phyloP scores from a whole-genome alignment of 2,797 vertebrate genomes.

The Tauraco hartlaubi region DNA sequence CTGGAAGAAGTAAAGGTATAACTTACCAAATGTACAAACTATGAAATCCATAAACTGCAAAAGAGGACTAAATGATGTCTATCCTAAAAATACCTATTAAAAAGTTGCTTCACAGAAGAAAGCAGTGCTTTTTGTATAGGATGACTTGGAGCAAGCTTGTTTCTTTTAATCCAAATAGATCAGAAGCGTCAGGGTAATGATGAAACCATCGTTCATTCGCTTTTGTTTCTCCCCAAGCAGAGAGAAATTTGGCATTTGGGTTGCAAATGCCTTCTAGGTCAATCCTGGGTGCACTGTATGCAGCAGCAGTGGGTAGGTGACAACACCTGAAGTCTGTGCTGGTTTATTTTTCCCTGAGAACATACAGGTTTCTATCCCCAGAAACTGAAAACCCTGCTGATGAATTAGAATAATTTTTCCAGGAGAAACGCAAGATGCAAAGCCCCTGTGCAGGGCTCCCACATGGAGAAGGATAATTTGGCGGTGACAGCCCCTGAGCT shows the following conservation, averaged over 20 bases:
- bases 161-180: background rate
- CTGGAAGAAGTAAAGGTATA: background rate
- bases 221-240: background rate
- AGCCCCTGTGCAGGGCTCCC: background rate
- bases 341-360: background rate
- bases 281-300: background rate
- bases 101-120: background rate
- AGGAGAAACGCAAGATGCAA: background rate
- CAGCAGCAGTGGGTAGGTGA: background rate
- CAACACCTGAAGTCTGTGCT: rapidly evolving
- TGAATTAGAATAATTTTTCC: background rate
- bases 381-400: background rate
- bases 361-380: background rate
- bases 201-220: background rate
- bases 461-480: background rate
- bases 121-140: background rate
- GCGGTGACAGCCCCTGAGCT: background rate
- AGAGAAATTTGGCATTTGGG: background rate
- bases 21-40: background rate
- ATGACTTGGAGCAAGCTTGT: background rate
- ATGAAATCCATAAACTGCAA: background rate
- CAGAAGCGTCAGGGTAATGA: background rate
- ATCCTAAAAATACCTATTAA: background rate
- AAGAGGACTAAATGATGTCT: background rate
- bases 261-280: background rate